Base-by-base conservation (phyloP, 2,797 vertebrate genomes). In the Anabas testudineus region DNA sequence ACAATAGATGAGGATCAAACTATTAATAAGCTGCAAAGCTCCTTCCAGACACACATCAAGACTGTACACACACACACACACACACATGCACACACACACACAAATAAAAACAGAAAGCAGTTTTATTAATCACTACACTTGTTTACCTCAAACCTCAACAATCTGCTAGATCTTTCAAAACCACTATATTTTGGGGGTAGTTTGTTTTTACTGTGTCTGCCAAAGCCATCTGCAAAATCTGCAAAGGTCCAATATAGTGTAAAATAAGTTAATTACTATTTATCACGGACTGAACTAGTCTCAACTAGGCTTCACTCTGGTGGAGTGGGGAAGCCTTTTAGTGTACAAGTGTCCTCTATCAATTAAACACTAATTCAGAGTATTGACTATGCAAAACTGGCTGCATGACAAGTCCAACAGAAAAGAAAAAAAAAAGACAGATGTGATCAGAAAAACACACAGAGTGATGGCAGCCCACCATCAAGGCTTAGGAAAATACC, bases 401-500 rank as follows among this genome's bases (percentile, higher is more conserved):
- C 45, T 39, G 54, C 74, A 71, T 66, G 76, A 76, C 43, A 54
- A 58, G 48, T 63, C 49, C 41, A 48, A 15, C 5, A 36, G 48
- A 49, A 66, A 39, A 47, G 9, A 48, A 67, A 62, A 28, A 67
- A 62, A 28, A 24, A 56, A 73, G 65, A 76, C 26, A 18, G 55
- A 26, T 16, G 48, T 69, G 67, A 59, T 81, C 67, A 73, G 69
- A 57, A 76, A 76, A 82, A 78, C 56, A 80, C 51, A 83, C 73
- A 76, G 57, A 49, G 66, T 18, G 53, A 59, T 34, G 36, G 56
- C 73, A 68, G 82, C 63, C 68, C 74, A 75, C 70, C 62, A 72
- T 67, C 71, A 41, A 76, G 62, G 72, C 78, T 78, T 56, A 74
- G 62, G 51, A 71, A 83, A 78, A 83, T 55, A 84, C 65, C 64